Conservation (phyloP, 1,140 invertebrate genomes). For the Penaeus indicus region DNA sequence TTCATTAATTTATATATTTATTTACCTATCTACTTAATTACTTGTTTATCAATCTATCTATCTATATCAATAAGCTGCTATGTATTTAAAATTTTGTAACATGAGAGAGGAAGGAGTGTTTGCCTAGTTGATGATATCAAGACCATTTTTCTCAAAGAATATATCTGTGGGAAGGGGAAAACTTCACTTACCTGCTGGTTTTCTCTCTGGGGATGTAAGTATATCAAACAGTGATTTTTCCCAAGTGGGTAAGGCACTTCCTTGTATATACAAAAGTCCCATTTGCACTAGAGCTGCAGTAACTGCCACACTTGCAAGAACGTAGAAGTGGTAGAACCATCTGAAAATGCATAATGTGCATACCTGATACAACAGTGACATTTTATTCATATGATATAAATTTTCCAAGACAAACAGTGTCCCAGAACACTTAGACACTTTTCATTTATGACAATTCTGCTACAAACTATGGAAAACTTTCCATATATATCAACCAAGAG, state of each 20-base stretch:
- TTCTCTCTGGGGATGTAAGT: slow-evolving; percentile 47
- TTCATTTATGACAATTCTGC: too few relatives aligned
- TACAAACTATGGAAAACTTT: too few relatives aligned
- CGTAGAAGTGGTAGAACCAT: slow-evolving; percentile 53
- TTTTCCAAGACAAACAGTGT: too few relatives aligned
- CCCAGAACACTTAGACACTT: too few relatives aligned
- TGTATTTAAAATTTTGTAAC: too few relatives aligned
- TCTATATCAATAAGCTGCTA: too few relatives aligned
- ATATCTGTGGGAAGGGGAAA: too few relatives aligned
- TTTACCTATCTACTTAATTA: slow-evolving; percentile 3
- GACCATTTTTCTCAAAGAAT: slow-evolving; percentile 67
- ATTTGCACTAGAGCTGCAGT: slow-evolving; percentile 21
- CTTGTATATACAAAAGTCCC: slow-evolving; percentile 18
- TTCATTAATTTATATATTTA: slow-evolving; percentile 63
- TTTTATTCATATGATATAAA: background rate
- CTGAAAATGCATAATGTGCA: slow-evolving; percentile 24
- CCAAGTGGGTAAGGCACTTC: slow-evolving; percentile 2
- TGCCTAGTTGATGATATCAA: background rate
- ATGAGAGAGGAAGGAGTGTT: too few relatives aligned
- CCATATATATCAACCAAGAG: too few relatives aligned
- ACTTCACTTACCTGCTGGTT: slow-evolving; percentile 25
- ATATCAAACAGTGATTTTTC: slow-evolving; percentile 7
- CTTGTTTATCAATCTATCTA: background rate
- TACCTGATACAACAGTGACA: background rate
- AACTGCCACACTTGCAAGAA: slow-evolving; percentile 27